Conservation (phyloP, 1,140 invertebrate species). For the Meloidogyne hapla region DNA sequence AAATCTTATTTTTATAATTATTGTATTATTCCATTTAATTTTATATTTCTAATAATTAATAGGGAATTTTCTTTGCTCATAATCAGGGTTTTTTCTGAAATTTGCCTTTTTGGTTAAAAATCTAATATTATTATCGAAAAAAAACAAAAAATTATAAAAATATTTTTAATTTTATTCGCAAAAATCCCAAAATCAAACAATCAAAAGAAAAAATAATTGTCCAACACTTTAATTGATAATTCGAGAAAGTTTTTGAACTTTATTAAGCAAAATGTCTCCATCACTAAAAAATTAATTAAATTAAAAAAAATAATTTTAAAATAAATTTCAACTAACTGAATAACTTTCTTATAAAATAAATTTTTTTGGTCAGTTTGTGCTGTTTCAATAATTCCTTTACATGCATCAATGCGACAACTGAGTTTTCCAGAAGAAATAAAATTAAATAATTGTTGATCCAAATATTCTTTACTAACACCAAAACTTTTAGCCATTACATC, state of each 20-base stretch:
- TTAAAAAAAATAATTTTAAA: background rate
- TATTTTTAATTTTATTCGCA: too few relatives aligned
- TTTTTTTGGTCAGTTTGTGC: slow-evolving; percentile 89
- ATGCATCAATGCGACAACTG: slow-evolving; percentile 93
- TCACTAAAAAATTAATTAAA: slow-evolving; percentile 70
- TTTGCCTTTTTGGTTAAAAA: too few relatives aligned
- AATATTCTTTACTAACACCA: slow-evolving; percentile 87
- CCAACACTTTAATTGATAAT: slow-evolving; percentile 79
- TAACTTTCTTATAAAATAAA: slow-evolving; percentile 80
- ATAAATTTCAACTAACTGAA: slow-evolving; percentile 49
- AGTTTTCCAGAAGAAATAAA: slow-evolving; percentile 92
- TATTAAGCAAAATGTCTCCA: slow-evolving; percentile 92
- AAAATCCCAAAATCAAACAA: too few relatives aligned
- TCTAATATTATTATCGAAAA: too few relatives aligned
- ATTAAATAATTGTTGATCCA: slow-evolving; percentile 84
- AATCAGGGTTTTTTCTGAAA: too few relatives aligned
- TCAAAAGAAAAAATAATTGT: too few relatives aligned
- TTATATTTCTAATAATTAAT: too few relatives aligned
- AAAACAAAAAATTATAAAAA: too few relatives aligned
- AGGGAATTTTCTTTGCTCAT: too few relatives aligned
- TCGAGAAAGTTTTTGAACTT: slow-evolving; percentile 95
- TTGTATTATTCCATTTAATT: too few relatives aligned
- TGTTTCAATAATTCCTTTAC: slow-evolving; percentile 88
- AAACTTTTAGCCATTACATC: slow-evolving; percentile 86
- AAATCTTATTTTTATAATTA: too few relatives aligned